Conservation (phyloP, 2,113 vertebrate genomes). For the Ameiurus melas region DNA sequence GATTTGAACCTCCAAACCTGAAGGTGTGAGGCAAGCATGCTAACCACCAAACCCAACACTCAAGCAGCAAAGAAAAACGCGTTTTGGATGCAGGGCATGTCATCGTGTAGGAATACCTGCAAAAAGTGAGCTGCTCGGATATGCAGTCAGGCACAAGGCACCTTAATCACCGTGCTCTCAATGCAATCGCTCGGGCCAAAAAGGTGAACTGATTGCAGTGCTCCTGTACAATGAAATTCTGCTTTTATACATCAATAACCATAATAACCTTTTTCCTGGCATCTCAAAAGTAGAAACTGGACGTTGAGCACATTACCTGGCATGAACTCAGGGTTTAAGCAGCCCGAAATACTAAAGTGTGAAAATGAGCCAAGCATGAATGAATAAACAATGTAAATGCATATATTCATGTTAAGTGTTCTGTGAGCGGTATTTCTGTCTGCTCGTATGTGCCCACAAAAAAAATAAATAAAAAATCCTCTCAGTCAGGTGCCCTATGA, state of each 20-base stretch:
- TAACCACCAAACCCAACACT: neutral
- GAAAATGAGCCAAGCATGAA: neutral
- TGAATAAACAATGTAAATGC: neutral
- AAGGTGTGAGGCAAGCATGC: too few species aligned
- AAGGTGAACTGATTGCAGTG: neutral
- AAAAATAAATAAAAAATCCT: neutral
- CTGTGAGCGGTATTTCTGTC: neutral
- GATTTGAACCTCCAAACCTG: too few species aligned
- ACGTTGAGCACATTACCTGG: neutral
- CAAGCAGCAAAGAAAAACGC: neutral
- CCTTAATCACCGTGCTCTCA: neutral
- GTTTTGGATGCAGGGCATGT: neutral
- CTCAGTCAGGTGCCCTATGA: neutral
- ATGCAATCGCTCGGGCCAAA: neutral
- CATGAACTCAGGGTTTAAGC: neutral
- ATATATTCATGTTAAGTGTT: neutral
- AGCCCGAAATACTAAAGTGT: neutral
- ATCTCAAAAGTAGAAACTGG: neutral
- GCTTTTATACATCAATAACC: neutral
- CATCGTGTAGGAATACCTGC: neutral
- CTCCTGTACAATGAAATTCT: neutral
- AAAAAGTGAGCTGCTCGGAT: neutral
- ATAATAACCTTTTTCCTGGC: neutral
- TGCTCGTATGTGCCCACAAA: neutral
- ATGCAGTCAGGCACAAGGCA: neutral